Base-by-base conservation (phyloP, 2,888 invertebrate species). In the Sclerodermus sp. region DNA sequence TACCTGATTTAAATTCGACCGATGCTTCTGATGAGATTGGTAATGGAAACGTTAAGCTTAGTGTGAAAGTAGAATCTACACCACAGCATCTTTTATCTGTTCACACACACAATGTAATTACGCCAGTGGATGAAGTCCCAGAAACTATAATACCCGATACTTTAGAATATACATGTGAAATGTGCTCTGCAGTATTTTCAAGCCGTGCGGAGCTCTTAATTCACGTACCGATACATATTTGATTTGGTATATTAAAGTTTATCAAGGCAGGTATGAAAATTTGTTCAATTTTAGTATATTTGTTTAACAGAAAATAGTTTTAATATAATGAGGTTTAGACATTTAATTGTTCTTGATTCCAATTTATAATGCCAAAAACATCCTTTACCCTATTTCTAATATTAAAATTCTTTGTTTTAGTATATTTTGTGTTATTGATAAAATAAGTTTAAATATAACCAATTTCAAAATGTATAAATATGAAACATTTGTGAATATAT, bases 161-260 rank as follows among this genome's bases (percentile, higher is more conserved):
- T 48, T 79, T 74, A 58, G 86, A 86, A 38, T 90, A 85, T 78
- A 87, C 86, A 61, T 92, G 92, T 73, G 91, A 91, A 76, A 91
- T 92, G 89, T 92, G 92, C 75, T 84, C 87, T 47, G 84, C 86
- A 42, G 85, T 87, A 62, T 92, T 92, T 77, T 80, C 85, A 9
- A 87, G 87, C 57, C 84, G 90, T 44, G 86, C 88, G 44, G 89
- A 89, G 58, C 77, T 88, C 38, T 79, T 91, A 55, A 82, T 88
- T 47, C 91, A 92, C 78, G 90, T 91, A 67, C 89, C 90, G 48
- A 85, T 91, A 72, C 91, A 92, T 76, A 91, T 92, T 79, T 88
- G 87, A 87, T 82, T 79, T 48, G 29, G 51, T 51, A 53, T 42
- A 18, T 46, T 46, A 42, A 42, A 42, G 18, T 37, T 16, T 18